These are phyloP conservation scores for Drosophila eugracilis DNA, from an alignment of 1,140 invertebrate genomes.

Conservation along the genomic window DNA sequence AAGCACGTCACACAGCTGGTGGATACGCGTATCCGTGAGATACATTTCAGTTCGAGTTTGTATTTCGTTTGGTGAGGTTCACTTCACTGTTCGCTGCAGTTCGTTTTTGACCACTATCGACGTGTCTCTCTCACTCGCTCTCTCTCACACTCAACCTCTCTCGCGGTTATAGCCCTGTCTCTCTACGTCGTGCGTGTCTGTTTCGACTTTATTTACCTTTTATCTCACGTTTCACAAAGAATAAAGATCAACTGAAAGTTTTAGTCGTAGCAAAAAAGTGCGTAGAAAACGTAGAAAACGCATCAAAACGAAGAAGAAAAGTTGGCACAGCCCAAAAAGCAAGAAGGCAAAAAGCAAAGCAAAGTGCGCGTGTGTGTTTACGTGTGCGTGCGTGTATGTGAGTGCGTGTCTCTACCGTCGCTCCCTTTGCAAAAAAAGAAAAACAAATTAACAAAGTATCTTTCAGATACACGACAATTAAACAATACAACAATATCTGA, in stretches of 20 bases:
- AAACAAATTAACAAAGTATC: too few species aligned
- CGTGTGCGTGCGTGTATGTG: constrained; percentile 49
- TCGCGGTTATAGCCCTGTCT: too few species aligned
- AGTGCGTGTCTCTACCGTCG: constrained; percentile 47
- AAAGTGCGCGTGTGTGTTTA: constrained; percentile 58
- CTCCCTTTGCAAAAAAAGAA: constrained; percentile 13
- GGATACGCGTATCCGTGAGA: constrained; percentile 49
- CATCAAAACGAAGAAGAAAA: constrained; percentile 44
- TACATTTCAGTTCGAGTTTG: constrained; percentile 82
- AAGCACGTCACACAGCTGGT: constrained; percentile 70
- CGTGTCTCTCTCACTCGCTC: constrained; percentile 49
- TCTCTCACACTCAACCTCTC: background rate
- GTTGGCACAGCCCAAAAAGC: constrained; percentile 68
- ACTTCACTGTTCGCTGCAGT: constrained; percentile 36
- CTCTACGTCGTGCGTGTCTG: constrained; percentile 52
- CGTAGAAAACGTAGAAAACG: constrained; percentile 28
- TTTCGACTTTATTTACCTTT: constrained; percentile 40
- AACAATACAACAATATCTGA: constrained; percentile 3
- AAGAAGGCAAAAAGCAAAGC: constrained; percentile 58
- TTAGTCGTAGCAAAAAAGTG: constrained; percentile 27
- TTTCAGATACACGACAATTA: constrained; percentile 18
- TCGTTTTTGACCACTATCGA: constrained; percentile 58
- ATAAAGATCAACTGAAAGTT: constrained; percentile 48
- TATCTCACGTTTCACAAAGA: constrained; percentile 6
- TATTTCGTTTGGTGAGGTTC: constrained; percentile 84